phyloP scores from a whole-genome alignment of 2,113 vertebrate genomes.

The Meles meles region DNA sequence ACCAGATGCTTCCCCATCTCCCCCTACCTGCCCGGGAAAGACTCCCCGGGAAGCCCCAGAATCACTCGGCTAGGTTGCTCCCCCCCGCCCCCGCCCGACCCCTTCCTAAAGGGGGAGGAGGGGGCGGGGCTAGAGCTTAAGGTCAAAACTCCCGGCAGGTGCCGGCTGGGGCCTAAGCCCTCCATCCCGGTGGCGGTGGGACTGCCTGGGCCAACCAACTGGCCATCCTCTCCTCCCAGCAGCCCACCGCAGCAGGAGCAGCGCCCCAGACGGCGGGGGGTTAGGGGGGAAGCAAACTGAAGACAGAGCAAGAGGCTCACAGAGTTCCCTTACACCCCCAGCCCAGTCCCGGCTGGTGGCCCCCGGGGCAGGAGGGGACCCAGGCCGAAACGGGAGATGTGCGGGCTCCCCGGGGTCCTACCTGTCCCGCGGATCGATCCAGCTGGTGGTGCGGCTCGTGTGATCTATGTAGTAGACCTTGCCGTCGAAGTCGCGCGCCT shows the following conservation, averaged over 20 bases:
- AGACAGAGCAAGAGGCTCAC: neutral
- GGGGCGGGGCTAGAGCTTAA: conserved; percentile 51
- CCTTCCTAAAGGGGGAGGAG: neutral
- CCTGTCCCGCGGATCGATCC: conserved; percentile 98
- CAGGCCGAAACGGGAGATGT: neutral
- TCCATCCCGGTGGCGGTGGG: neutral
- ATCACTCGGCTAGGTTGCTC: neutral
- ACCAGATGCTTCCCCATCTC: neutral
- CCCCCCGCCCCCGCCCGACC: neutral
- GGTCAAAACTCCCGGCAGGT: conserved; percentile 71
- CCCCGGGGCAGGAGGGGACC: neutral
- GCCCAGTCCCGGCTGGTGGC: neutral
- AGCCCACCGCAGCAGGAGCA: neutral
- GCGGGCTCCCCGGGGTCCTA: conserved; percentile 67
- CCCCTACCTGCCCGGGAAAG: neutral
- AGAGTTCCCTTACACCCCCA: neutral
- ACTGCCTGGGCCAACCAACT: neutral
- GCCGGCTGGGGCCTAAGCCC: conserved; percentile 52
- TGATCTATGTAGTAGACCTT: conserved; percentile 97
- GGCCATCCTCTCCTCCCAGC: neutral
- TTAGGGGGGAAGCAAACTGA: neutral
- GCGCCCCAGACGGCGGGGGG: neutral
- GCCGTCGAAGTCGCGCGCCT: conserved; percentile 95
- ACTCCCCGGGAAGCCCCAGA: neutral
- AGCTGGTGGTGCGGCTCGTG: conserved; percentile 92